A percentile compares a stretch with the other conserved stretches of the same genome.
These are phyloP conservation scores for Sandelia bainsii DNA, from an alignment of 2,797 vertebrate species.

Conservation along the genomic window DNA sequence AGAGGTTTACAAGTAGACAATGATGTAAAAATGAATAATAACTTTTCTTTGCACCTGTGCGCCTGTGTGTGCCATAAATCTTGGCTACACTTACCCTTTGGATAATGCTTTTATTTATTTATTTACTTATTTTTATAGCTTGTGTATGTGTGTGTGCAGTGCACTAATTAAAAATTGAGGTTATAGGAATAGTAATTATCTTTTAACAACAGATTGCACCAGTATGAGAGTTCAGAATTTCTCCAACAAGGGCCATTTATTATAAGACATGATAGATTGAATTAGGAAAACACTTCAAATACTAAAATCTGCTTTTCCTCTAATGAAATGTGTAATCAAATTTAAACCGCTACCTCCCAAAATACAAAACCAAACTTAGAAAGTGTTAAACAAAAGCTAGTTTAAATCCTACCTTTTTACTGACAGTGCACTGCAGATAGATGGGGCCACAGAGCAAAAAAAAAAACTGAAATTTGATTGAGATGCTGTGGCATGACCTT, in stretches of 20 bases:
- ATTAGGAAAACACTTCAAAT: not conserved
- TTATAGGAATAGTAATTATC: conserved; percentile 17
- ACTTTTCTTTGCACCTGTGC: conserved; percentile 9
- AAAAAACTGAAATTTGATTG: too few species aligned
- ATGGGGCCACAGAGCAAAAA: conserved; percentile 39
- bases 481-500: too few species aligned
- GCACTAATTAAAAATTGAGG: conserved; percentile 21
- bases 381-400: not conserved
- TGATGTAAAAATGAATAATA: conserved; percentile 5
- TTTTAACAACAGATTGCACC: conserved; percentile 26
- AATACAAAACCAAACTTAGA: not conserved
- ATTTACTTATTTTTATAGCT: not conserved
- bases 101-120: not conserved
- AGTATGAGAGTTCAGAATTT: conserved; percentile 15
- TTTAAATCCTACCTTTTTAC: not conserved
- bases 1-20: not conserved
- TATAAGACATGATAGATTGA: conserved; percentile 6
- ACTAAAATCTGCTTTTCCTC: not conserved
- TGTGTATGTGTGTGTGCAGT: not conserved
- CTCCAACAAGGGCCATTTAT: conserved; percentile 20
- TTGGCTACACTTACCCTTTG: not conserved
- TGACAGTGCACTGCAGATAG: conserved; percentile 42
- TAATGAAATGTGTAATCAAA: conserved; percentile 12
- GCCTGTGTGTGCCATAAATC: not conserved
- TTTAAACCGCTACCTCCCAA: not conserved